Conservation (phyloP, 2,888 invertebrate genomes). For the Rhingia rostrata region DNA sequence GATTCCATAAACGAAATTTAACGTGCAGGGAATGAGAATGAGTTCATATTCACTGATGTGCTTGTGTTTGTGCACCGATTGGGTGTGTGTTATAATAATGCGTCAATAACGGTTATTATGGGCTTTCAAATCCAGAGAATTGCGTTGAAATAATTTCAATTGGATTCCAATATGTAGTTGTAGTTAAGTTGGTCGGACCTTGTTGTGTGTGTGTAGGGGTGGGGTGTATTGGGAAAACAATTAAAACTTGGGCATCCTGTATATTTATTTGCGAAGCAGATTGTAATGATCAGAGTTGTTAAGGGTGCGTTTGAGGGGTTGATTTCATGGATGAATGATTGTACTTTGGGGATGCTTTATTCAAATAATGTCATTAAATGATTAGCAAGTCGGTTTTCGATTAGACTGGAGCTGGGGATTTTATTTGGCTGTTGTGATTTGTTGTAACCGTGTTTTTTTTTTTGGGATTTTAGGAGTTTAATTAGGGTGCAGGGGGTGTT, state of each 20-base stretch:
- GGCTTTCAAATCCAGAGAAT: conserved; percentile 69
- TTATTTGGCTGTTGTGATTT: background rate
- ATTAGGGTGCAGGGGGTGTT: no score
- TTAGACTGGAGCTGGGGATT: conserved; percentile 9
- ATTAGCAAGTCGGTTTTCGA: conserved; percentile 42
- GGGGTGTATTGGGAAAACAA: conserved; percentile 20
- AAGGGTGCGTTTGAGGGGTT: background rate
- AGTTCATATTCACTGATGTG: background rate
- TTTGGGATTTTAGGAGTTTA: background rate
- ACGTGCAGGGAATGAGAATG: conserved; percentile 51
- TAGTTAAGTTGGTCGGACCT: no score
- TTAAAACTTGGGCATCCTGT: conserved; percentile 33
- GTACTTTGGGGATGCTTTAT: conserved; percentile 15
- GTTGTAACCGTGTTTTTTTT: background rate
- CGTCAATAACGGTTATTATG: conserved; percentile 73
- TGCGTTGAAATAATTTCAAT: conserved; percentile 70
- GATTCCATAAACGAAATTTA: conserved; percentile 75
- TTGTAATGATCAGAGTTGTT: conserved; percentile 43
- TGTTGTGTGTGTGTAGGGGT: background rate
- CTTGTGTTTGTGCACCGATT: background rate
- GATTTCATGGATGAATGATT: conserved; percentile 14
- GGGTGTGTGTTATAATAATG: conserved; percentile 63
- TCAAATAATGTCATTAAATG: conserved; percentile 49
- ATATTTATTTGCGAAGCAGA: conserved; percentile 13
- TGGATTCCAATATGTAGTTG: conserved; percentile 54